A percentile compares a stretch with the other conserved stretches of the same genome.
phyloP scores from a whole-genome alignment of 53 echinoderm and acorn worm species.

The Hippasteria phrygiana region DNA sequence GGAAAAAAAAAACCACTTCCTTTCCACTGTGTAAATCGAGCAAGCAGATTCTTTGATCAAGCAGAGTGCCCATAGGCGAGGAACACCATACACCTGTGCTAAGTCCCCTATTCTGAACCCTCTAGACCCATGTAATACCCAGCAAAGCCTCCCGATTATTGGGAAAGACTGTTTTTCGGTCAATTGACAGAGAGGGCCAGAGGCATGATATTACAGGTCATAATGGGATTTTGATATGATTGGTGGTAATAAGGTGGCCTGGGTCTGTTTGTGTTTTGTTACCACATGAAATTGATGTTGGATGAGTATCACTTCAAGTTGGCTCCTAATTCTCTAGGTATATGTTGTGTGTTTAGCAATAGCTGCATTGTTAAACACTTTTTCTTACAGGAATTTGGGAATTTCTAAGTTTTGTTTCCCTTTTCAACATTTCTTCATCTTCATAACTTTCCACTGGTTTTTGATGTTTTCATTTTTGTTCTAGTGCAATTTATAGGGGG shows the following conservation, averaged over 20 bases:
- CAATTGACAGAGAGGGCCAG: conserved; percentile 33
- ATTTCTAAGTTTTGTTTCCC: too few relatives aligned
- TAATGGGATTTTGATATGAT: conserved; percentile 62
- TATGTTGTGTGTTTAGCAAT: too few relatives aligned
- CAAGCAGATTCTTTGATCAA: background rate
- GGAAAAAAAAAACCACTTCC: conserved; percentile 44
- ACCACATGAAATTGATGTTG: conserved; percentile 18
- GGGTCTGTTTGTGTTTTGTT: conserved; percentile 36
- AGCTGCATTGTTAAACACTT: too few relatives aligned
- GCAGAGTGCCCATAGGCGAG: conserved; percentile 39
- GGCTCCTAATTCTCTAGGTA: too few relatives aligned
- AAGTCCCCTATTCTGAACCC: conserved; percentile 3
- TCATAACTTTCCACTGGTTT: too few relatives aligned
- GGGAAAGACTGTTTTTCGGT: conserved; percentile 44
- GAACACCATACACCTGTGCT: conserved; percentile 49
- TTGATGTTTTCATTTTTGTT: too few relatives aligned
- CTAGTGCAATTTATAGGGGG: too few relatives aligned
- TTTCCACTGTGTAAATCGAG: conserved; percentile 40
- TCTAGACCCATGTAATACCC: conserved; percentile 40
- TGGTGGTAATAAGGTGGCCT: conserved; percentile 23
- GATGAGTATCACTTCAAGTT: background rate
- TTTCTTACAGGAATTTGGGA: too few relatives aligned
- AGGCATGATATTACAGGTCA: conserved; percentile 44
- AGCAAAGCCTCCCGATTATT: conserved; percentile 32
- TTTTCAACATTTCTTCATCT: too few relatives aligned